Evolutionary conservation across 2,113 vertebrate genomes (phyloP).

Genomic region (Megaleporinus macrocephalus): DNA sequence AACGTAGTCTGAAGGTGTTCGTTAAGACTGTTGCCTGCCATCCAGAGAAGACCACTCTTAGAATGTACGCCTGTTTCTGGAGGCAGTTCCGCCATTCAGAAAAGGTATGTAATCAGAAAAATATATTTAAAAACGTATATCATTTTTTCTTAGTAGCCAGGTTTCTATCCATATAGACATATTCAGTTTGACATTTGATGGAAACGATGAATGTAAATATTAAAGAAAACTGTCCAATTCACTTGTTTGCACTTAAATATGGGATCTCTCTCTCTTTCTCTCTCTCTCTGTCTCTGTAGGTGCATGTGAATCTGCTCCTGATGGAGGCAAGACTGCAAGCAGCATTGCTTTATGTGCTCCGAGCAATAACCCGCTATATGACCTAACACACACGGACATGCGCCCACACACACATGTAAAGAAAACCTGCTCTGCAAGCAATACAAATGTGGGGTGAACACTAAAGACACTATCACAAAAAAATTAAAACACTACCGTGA

Average conservation of each 20-base stretch:
- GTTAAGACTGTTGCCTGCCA: conserved; percentile 96
- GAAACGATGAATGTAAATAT: not conserved
- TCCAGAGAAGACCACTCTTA: conserved; percentile 88
- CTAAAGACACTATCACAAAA: not conserved
- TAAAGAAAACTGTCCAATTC: not conserved
- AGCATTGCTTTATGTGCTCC: conserved; percentile 88
- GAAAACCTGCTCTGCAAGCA: conserved; percentile 13
- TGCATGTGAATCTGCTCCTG: conserved; percentile 91
- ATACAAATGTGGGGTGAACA: not conserved
- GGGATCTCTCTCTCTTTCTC: too few species aligned
- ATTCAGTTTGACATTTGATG: too few species aligned
- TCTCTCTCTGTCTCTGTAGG: conserved; percentile 68
- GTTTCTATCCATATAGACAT: too few species aligned
- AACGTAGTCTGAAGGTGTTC: conserved; percentile 90
- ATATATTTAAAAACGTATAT: not conserved
- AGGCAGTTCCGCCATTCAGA: conserved; percentile 94
- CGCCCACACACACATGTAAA: not conserved
- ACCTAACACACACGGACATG: conserved; percentile 63
- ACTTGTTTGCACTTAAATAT: too few species aligned
- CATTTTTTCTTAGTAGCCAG: not conserved
- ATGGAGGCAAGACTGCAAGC: conserved; percentile 95
- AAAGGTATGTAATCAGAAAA: conserved; percentile 80
- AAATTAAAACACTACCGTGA: not conserved
- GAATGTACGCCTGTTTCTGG: conserved; percentile 89
- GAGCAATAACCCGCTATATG: conserved; percentile 84